These are phyloP conservation scores for Lydus trimaculatus DNA, from an alignment of 2,888 invertebrate species.

Conservation along the genomic window DNA sequence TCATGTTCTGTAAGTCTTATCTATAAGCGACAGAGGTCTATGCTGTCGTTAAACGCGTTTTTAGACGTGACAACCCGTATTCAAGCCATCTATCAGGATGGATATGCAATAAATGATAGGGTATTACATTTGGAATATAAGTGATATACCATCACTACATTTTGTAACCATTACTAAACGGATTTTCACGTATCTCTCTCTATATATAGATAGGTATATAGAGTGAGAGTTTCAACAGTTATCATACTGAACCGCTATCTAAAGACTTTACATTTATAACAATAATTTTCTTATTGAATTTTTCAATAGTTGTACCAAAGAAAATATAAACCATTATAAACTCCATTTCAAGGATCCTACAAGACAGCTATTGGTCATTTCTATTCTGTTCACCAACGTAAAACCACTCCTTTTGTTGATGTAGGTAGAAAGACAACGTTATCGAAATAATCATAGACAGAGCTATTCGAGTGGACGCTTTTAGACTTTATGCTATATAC, in stretches of 20 bases:
- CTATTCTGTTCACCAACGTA: background rate
- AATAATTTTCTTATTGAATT: background rate
- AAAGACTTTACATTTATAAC: background rate
- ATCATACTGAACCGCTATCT: background rate
- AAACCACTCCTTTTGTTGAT: background rate
- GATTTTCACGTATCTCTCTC: no score
- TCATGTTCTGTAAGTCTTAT: slow-evolving; percentile 41
- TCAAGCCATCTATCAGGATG: slow-evolving; percentile 52
- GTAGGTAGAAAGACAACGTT: background rate
- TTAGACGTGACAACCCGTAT: slow-evolving; percentile 46
- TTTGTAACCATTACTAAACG: slow-evolving; percentile 23
- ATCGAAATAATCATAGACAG: background rate
- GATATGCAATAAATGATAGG: slow-evolving; percentile 53
- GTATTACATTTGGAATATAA: slow-evolving; percentile 41
- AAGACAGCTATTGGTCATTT: background rate
- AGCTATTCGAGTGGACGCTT: background rate
- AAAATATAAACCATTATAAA: background rate
- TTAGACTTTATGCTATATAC: background rate
- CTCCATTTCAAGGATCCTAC: background rate
- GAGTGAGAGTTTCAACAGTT: background rate
- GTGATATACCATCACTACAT: slow-evolving; percentile 29
- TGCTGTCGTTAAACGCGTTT: slow-evolving; percentile 46
- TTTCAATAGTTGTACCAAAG: background rate
- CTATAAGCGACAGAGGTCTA: slow-evolving; percentile 39
- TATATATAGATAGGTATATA: no score